Evolutionary conservation across 2,797 vertebrate genomes (phyloP).

Genomic region (Fringilla coelebs): DNA sequence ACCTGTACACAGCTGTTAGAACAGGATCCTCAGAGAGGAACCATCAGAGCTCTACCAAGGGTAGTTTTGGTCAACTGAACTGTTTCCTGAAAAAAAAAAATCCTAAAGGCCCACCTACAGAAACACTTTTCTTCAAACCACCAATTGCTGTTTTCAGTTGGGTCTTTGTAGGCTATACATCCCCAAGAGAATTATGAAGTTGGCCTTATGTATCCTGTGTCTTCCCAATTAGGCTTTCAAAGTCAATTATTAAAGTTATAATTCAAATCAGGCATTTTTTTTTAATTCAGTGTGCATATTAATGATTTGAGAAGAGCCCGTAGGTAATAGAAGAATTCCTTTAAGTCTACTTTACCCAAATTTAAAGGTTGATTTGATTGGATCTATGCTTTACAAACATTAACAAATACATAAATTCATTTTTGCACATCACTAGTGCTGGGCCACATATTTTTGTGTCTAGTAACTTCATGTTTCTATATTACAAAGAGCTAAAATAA

Average conservation of each 20-base stretch:
- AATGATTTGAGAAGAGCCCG: neutral
- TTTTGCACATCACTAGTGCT: neutral
- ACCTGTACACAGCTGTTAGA: neutral
- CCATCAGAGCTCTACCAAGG: neutral
- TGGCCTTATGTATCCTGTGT: rapidly evolving
- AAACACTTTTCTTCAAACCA: neutral
- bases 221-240: neutral
- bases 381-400: neutral
- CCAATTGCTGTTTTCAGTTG: neutral
- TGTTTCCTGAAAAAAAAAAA: neutral
- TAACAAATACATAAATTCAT: neutral
- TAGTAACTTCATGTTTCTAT: neutral
- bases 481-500: neutral
- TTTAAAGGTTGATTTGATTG: neutral
- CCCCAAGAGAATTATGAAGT: neutral
- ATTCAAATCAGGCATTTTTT: neutral
- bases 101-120: neutral
- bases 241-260: neutral
- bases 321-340: neutral
- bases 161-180: neutral
- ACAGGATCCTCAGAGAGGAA: neutral
- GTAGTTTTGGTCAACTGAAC: neutral
- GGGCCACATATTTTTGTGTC: neutral
- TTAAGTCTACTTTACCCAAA: neutral
- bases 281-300: neutral